A percentile compares a stretch with the other conserved stretches of the same genome.
Conservation (phyloP, 2,113 vertebrate genomes). For the Trematocara macrostoma region DNA sequence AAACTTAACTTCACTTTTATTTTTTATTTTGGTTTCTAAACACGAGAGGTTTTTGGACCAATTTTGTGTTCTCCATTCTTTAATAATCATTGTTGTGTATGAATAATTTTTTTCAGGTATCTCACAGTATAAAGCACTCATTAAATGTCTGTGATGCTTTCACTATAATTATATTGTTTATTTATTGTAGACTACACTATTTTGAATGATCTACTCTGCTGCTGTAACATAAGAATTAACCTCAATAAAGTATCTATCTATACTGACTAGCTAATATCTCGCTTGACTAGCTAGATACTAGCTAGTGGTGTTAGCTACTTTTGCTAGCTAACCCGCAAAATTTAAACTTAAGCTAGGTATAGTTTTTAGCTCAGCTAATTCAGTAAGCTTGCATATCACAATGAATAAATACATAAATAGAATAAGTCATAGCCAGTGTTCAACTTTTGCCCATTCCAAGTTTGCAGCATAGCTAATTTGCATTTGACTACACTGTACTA, state of each 20-base stretch:
- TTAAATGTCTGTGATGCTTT: not conserved
- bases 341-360: not conserved
- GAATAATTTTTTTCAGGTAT: accelerated
- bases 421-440: not conserved
- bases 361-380: not conserved
- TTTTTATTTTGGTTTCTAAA: not conserved
- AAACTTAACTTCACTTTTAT: not conserved
- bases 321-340: not conserved
- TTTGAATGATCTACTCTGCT: not conserved
- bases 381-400: not conserved
- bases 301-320: not conserved
- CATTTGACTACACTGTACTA: not conserved
- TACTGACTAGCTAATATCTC: not conserved
- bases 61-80: too few species aligned
- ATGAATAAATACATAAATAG: not conserved
- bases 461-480: not conserved
- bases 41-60: too few species aligned
- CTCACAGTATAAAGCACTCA: accelerated
- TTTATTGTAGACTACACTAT: not conserved
- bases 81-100: not conserved
- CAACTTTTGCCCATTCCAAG: not conserved
- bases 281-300: not conserved
- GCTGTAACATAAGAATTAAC: not conserved
- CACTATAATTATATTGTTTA: not conserved
- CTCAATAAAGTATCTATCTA: not conserved